Evolutionary conservation across 30 jellyfish, hydroid and myxozoan species (phyloP).

Genomic region (Aurelia sp.): DNA sequence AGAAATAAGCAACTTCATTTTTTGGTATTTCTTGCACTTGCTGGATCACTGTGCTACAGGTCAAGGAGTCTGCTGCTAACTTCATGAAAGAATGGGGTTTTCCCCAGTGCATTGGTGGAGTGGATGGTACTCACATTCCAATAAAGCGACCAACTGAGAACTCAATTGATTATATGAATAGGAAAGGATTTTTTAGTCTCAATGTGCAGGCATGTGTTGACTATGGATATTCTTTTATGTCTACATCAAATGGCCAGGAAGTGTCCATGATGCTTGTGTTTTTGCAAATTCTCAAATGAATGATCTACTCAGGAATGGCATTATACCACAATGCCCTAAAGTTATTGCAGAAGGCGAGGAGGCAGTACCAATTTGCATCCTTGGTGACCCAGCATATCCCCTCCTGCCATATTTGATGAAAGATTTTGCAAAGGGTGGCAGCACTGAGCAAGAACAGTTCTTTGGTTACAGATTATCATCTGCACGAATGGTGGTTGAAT

Average conservation of each 20-base stretch:
- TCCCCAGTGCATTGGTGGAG: too few relatives aligned
- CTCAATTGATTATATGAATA: slow-evolving; percentile 22
- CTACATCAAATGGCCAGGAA: slow-evolving; percentile 40
- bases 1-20: too few relatives aligned
- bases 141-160: slow-evolving; percentile 31
- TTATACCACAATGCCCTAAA: slow-evolving; percentile 9
- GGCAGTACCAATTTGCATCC: slow-evolving; percentile 30
- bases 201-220: slow-evolving; percentile 66
- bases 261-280: slow-evolving; percentile 58
- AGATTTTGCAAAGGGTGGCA: slow-evolving; percentile 51
- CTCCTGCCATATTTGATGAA: slow-evolving; percentile 40
- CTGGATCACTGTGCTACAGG: too few relatives aligned
- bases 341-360: slow-evolving; percentile 12
- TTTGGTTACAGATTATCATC: slow-evolving; percentile 23
- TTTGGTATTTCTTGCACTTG: too few relatives aligned
- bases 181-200: slow-evolving; percentile 38
- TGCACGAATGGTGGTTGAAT: slow-evolving; percentile 42
- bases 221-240: slow-evolving; percentile 32
- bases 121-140: slow-evolving; percentile 6
- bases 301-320: too few relatives aligned
- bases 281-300: too few relatives aligned
- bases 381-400: slow-evolving; percentile 59
- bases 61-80: slow-evolving; percentile 2
- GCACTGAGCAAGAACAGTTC: slow-evolving; percentile 24
- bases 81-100: slow-evolving; percentile 7